Evolutionary conservation across 2,888 invertebrate species (phyloP).

Genomic region (Isoperla grammatica): DNA sequence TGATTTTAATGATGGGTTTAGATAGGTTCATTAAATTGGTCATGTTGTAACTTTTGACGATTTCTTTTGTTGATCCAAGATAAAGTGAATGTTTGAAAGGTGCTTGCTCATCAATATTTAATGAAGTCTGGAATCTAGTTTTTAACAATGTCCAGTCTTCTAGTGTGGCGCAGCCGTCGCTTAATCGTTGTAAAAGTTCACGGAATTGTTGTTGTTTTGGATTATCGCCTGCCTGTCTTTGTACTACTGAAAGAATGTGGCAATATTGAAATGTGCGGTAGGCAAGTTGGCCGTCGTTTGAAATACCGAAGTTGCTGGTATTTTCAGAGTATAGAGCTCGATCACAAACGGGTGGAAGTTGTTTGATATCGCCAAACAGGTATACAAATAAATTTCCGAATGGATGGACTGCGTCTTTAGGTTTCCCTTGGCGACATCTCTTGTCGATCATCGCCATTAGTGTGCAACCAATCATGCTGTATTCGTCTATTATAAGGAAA

Average conservation of each 20-base stretch:
- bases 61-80: not conserved
- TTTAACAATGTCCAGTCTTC: not conserved
- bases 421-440: too few relatives aligned
- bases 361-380: too few relatives aligned
- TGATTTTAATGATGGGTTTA: not conserved
- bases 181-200: not conserved
- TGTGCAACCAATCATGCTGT: too few relatives aligned
- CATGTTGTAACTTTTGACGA: not conserved
- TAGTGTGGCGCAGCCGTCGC: not conserved
- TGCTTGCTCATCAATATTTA: too few relatives aligned
- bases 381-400: too few relatives aligned
- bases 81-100: too few relatives aligned
- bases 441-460: too few relatives aligned
- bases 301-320: not conserved
- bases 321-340: not conserved
- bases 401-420: too few relatives aligned
- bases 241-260: too few relatives aligned
- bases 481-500: too few relatives aligned
- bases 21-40: not conserved
- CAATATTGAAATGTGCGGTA: not conserved
- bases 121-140: too few relatives aligned
- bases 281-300: not conserved
- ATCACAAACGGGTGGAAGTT: constrained; percentile 8
- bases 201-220: not conserved
- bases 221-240: not conserved